phyloP scores from a whole-genome alignment of 2,888 invertebrate genomes.

The Ashinkailepas kermadecensis region DNA sequence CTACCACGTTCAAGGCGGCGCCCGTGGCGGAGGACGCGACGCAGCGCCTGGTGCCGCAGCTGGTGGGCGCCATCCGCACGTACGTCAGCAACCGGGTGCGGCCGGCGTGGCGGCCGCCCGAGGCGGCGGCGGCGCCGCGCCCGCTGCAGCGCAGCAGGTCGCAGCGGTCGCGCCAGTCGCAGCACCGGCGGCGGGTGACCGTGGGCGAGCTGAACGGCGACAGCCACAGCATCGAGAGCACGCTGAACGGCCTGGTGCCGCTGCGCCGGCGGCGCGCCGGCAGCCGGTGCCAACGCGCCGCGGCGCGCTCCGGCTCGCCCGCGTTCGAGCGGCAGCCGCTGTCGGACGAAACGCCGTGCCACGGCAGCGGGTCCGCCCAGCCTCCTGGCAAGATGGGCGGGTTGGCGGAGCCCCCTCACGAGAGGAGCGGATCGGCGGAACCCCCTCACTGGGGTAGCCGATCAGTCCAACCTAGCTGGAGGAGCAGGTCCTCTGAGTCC shows the following conservation, averaged over 20 bases:
- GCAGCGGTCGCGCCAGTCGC: background rate
- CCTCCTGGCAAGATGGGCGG: background rate
- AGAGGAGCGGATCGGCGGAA: too few relatives aligned
- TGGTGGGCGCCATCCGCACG: background rate
- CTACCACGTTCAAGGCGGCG: background rate
- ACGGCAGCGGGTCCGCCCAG: background rate
- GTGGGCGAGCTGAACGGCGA: background rate
- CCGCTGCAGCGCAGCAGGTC: background rate
- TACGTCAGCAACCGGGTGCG: background rate
- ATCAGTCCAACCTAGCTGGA: too few relatives aligned
- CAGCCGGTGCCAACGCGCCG: too few relatives aligned
- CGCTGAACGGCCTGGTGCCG: background rate
- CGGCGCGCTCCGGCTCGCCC: too few relatives aligned
- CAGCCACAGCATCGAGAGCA: background rate
- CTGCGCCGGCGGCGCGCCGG: conserved; percentile 1
- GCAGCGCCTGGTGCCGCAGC: background rate
- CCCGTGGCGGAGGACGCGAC: background rate
- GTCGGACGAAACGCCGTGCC: too few relatives aligned
- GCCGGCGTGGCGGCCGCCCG: background rate
- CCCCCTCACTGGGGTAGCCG: too few relatives aligned
- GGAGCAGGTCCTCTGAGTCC: too few relatives aligned
- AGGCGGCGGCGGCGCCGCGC: background rate
- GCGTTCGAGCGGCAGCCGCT: too few relatives aligned
- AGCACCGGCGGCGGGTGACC: background rate
- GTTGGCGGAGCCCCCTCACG: too few relatives aligned